A percentile compares a stretch with the other conserved stretches of the same genome.
Conservation (phyloP, 2,888 invertebrate genomes). For the Ophioninae sp. region DNA sequence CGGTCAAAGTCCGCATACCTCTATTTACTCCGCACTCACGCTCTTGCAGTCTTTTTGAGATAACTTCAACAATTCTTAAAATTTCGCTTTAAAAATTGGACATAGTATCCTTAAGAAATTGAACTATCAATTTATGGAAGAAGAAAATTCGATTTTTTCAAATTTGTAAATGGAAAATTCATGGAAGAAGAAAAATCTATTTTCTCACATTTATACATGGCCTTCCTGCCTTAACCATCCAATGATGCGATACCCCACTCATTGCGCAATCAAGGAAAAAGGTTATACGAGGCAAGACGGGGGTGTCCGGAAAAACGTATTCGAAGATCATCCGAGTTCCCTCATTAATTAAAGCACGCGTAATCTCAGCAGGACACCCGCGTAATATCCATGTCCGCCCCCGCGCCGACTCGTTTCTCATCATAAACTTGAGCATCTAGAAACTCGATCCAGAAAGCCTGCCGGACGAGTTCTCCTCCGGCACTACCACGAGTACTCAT, state of each 20-base stretch:
- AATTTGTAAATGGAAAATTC: too few species aligned
- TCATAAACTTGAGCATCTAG: slow-evolving; percentile 33
- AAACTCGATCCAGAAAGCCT: slow-evolving; percentile 12
- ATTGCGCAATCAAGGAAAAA: neutral
- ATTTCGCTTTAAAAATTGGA: too few species aligned
- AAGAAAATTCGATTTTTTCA: too few species aligned
- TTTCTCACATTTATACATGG: too few species aligned
- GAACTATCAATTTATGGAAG: too few species aligned
- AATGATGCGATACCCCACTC: neutral
- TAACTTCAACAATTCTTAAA: too few species aligned
- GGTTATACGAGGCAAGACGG: slow-evolving; percentile 2
- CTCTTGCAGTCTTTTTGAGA: too few species aligned
- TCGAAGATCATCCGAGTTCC: slow-evolving; percentile 38
- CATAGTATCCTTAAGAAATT: too few species aligned
- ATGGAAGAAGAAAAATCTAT: too few species aligned
- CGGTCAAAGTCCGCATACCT: neutral
- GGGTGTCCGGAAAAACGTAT: slow-evolving; percentile 32
- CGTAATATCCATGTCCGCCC: slow-evolving; percentile 63
- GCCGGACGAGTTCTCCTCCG: neutral
- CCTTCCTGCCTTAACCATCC: too few species aligned
- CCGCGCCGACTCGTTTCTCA: slow-evolving; percentile 45
- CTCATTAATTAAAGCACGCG: slow-evolving; percentile 62
- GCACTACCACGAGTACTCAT: neutral
- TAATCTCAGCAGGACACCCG: slow-evolving; percentile 59
- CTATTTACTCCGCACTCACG: too few species aligned